Evolutionary conservation across 2,888 invertebrate genomes (phyloP).

Genomic region (Melinaea marsaeus): DNA sequence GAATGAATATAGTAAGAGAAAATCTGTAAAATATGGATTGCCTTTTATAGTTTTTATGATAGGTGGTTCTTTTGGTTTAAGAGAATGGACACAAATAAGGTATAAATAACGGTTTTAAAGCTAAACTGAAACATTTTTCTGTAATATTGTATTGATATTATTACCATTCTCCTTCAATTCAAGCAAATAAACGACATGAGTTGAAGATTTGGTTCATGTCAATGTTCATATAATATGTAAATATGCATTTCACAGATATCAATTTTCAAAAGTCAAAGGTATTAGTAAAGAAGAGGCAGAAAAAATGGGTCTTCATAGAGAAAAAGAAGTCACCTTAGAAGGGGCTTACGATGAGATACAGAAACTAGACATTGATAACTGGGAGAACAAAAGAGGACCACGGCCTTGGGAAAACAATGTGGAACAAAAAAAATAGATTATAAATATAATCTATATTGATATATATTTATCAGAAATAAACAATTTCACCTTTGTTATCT

Average conservation of each 20-base stretch:
- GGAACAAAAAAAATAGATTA: constrained; percentile 30
- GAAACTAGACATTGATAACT: constrained; percentile 85
- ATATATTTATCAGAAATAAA: no score
- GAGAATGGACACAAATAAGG: constrained; percentile 86
- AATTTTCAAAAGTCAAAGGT: constrained; percentile 78
- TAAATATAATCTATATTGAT: no score
- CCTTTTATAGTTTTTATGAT: constrained; percentile 85
- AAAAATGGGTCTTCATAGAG: constrained; percentile 82
- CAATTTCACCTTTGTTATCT: no score
- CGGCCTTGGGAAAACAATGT: constrained; percentile 87
- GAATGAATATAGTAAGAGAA: constrained; percentile 56
- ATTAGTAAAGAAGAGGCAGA: constrained; percentile 81
- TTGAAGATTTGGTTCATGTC: no score
- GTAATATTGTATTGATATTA: no score
- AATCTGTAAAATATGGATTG: constrained; percentile 81
- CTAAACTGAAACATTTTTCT: no score
- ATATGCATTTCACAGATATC: constrained; percentile 59
- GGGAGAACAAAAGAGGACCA: constrained; percentile 91
- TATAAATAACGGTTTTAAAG: constrained; percentile 41
- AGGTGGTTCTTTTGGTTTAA: constrained; percentile 87
- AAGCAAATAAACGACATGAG: no score
- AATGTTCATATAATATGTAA: constrained; percentile 31
- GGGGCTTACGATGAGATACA: constrained; percentile 85
- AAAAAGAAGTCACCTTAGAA: constrained; percentile 84
- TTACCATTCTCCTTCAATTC: no score